Base-by-base conservation (phyloP, 1,140 invertebrate genomes). In the Drosophila azteca region DNA sequence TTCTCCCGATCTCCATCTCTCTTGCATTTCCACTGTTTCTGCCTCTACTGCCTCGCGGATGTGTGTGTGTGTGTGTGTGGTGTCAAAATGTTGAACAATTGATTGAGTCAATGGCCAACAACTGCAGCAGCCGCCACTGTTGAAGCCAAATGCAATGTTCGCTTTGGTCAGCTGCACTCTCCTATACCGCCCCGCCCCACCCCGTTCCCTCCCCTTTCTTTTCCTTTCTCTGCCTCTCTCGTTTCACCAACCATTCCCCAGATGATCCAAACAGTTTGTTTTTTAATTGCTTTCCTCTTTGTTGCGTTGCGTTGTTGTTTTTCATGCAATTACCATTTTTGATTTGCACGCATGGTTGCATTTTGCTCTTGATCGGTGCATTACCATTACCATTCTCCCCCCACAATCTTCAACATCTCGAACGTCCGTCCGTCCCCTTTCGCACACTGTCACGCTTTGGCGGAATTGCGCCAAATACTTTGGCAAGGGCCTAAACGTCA, bases 381-480 rank as follows among this genome's bases (percentile, higher is more conserved):
- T 39, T 39, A 39, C 35, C 11, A 26, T 26, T 26, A 26, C 24
- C 17, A 20, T 20, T 20, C 31, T 2, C 31, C 29, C 6, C 31
- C 31, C 35, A 39, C n/a, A n/a, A n/a, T 39, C 35, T 13, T 11
- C 4, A 39, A 2, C 35, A 11, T 11, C 2, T 13, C 35, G 5
- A 39, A 13, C 35, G 35, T 39, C 31, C 51, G 5, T 13, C 5
- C 35, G 35, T 39, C 31, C 51, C 41, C 73, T 26, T 26, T 26
- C 24, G 5, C 24, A 26, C 24, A 26, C 24, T 73, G 79, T 82
- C 82, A 82, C 79, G 80, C 81, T 84, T 84, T 84, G 55, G 57
- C 81, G 81, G 68, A 85, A 81, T 81, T 74, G 77, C 81, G 73
- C 81, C 81, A 85, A 85, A 85, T 85, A 85, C 59, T 55, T 85